Evolutionary conservation across 2,113 vertebrate species (phyloP).

Genomic region (Macrotis lagotis): DNA sequence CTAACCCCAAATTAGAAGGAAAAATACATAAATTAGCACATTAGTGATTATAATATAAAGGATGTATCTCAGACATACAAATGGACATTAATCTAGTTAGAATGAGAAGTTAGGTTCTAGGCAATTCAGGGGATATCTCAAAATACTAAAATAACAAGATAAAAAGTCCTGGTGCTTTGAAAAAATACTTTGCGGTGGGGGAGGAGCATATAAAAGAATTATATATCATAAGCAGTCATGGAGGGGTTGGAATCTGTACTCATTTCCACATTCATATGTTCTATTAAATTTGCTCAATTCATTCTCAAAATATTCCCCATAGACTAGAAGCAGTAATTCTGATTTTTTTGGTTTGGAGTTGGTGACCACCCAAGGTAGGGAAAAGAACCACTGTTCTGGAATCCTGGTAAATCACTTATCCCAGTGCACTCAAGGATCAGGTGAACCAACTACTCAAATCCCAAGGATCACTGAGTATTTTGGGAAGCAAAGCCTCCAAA

Average conservation of each 20-base stretch:
- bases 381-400: conserved; percentile 31
- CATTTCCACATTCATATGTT: neutral
- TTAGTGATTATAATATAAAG: neutral
- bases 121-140: neutral
- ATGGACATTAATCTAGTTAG: neutral
- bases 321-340: neutral
- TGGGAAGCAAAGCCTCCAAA: conserved; percentile 35
- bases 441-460: neutral
- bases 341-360: neutral
- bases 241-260: neutral
- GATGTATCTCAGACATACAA: neutral
- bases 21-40: neutral
- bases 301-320: neutral
- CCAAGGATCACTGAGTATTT: neutral
- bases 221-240: neutral
- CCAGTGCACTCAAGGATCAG: neutral
- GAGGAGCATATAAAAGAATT: neutral
- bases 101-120: neutral
- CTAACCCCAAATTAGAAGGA: neutral
- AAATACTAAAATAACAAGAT: neutral
- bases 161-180: neutral
- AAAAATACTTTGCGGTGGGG: neutral
- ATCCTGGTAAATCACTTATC: neutral
- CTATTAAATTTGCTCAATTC: neutral
- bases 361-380: neutral